Percentiles rank a stretch among this genome's conserved stretches.
Conservation (phyloP, 2,888 invertebrate species). For the Scotopteryx bipunctaria region DNA sequence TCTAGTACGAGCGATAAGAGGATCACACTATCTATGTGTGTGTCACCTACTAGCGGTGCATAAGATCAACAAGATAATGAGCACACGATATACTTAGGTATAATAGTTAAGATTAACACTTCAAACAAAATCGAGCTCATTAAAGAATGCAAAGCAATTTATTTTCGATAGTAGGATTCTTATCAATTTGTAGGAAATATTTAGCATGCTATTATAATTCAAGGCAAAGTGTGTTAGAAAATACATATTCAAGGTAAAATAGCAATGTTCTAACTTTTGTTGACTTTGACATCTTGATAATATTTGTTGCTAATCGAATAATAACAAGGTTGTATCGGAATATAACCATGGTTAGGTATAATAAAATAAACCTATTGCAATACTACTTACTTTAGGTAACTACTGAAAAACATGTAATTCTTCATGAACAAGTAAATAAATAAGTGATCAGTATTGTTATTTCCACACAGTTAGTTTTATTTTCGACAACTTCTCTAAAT, state of each 20-base stretch:
- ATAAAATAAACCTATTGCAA: too few relatives aligned
- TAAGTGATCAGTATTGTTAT: too few relatives aligned
- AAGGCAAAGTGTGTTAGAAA: background rate
- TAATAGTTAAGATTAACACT: slow-evolving; percentile 3
- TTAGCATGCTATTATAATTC: slow-evolving; percentile 1
- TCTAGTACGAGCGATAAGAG: slow-evolving; percentile 57
- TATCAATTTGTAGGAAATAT: slow-evolving; percentile 7
- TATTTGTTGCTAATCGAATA: too few relatives aligned
- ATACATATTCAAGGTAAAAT: slow-evolving; percentile 6
- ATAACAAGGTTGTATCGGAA: too few relatives aligned
- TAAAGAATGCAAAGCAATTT: background rate
- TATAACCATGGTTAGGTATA: too few relatives aligned
- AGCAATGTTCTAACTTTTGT: slow-evolving; percentile 6
- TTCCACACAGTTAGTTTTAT: too few relatives aligned
- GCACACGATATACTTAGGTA: slow-evolving; percentile 34
- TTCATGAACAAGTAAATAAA: too few relatives aligned
- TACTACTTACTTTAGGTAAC: too few relatives aligned
- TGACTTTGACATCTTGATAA: slow-evolving; percentile 12
- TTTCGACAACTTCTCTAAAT: too few relatives aligned
- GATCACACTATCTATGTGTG: slow-evolving; percentile 43
- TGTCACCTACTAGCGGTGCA: slow-evolving; percentile 56
- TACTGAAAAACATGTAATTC: too few relatives aligned
- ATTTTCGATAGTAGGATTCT: background rate
- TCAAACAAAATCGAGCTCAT: background rate
- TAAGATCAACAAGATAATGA: slow-evolving; percentile 57